phyloP scores from a whole-genome alignment of 2,113 vertebrate genomes.

The Parus major region DNA sequence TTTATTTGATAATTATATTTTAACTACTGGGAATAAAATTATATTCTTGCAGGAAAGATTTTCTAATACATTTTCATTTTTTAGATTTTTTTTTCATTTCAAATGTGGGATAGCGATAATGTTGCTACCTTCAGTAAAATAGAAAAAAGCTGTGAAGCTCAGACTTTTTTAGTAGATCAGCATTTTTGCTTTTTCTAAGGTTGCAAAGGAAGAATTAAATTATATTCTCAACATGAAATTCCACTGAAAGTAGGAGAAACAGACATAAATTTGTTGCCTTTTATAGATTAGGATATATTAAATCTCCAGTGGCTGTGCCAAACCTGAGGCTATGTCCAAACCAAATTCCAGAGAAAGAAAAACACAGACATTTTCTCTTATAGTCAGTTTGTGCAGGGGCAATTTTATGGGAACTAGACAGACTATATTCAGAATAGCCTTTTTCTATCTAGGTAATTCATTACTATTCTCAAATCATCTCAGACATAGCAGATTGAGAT shows the following conservation, averaged over 20 bases:
- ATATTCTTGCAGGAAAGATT: constrained; percentile 3
- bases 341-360: background rate
- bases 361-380: background rate
- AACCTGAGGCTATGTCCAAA: background rate
- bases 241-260: background rate
- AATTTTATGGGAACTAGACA: background rate
- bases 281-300: background rate
- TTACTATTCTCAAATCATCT: background rate
- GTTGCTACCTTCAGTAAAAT: background rate
- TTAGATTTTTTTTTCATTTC: background rate
- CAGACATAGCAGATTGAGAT: background rate
- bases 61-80: background rate
- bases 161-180: background rate
- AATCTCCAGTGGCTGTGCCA: background rate
- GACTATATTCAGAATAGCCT: background rate
- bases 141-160: background rate
- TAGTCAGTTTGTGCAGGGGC: background rate
- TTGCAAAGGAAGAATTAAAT: background rate
- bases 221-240: background rate
- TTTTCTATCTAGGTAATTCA: background rate
- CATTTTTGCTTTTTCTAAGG: background rate
- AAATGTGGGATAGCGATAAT: background rate
- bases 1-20: constrained; percentile 52
- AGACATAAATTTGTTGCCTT: background rate
- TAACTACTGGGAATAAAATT: constrained; percentile 31